phyloP scores from a whole-genome alignment of 2,888 invertebrate genomes.

The Nephrotoma guestfalica region DNA sequence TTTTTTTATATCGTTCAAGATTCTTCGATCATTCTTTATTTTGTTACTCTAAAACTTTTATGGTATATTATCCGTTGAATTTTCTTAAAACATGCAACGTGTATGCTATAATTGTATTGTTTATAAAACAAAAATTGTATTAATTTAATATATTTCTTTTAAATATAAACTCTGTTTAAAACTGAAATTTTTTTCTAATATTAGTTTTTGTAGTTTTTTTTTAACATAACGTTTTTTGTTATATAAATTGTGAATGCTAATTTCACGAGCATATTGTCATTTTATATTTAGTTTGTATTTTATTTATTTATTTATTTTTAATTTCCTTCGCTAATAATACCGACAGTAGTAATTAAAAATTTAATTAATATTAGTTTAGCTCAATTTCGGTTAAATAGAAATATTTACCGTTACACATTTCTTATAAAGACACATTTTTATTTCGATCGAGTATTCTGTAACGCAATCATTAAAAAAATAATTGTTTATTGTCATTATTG shows the following conservation, averaged over 20 bases:
- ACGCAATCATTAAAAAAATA: not conserved
- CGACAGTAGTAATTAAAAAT: not conserved
- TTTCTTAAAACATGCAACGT: not conserved
- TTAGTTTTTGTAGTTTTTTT: not conserved
- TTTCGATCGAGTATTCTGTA: not conserved
- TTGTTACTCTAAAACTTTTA: not conserved
- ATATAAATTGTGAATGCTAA: not conserved
- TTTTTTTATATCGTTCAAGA: not conserved
- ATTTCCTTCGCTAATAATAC: not conserved
- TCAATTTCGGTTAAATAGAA: not conserved
- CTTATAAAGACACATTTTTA: not conserved
- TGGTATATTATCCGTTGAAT: not conserved
- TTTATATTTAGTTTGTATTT: not conserved
- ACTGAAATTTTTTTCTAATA: not conserved
- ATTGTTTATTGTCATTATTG: not conserved
- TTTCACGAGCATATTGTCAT: not conserved
- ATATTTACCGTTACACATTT: not conserved
- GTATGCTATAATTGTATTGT: not conserved
- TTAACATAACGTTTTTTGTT: not conserved
- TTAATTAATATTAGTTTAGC: not conserved
- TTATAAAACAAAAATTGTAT: not conserved
- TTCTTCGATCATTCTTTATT: not conserved
- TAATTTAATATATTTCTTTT: not conserved
- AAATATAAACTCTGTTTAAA: not conserved
- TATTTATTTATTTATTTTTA: not conserved